Percentiles rank a stretch among this genome's conserved stretches.
phyloP scores from a whole-genome alignment of 2,888 invertebrate genomes.

The Dynastes maya region DNA sequence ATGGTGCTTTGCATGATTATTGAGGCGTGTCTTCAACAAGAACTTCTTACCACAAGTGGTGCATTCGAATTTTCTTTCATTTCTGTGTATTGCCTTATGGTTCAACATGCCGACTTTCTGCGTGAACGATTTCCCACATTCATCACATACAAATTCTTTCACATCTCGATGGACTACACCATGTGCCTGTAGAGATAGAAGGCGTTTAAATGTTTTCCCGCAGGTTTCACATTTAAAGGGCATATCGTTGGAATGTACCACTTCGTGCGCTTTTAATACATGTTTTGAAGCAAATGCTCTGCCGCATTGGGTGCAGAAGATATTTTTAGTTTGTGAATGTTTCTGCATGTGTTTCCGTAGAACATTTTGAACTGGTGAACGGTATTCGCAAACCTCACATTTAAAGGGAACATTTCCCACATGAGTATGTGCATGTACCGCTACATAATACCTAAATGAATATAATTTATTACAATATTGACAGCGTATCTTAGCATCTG shows the following conservation, averaged over 20 bases:
- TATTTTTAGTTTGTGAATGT: not conserved
- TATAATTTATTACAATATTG: not conserved
- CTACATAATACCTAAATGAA: not conserved
- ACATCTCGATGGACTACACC: not conserved
- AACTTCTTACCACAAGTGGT: not conserved
- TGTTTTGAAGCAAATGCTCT: not conserved
- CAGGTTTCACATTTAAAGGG: not conserved
- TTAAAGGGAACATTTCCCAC: constrained; percentile 3
- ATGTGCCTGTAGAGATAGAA: not conserved
- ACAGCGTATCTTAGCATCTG: not conserved
- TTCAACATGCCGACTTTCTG: not conserved
- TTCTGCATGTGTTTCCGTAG: not conserved
- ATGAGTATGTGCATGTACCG: too few relatives aligned
- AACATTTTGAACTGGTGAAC: too few relatives aligned
- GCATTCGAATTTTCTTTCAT: not conserved
- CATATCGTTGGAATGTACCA: not conserved
- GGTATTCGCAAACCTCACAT: too few relatives aligned
- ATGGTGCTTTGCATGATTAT: not conserved
- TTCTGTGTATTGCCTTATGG: not conserved
- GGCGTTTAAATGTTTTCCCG: not conserved
- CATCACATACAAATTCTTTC: not conserved
- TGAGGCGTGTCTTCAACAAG: not conserved
- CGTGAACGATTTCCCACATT: not conserved
- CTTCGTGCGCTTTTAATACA: not conserved
- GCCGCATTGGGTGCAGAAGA: not conserved